phyloP scores from a whole-genome alignment of 1,140 invertebrate genomes.

The Drosophila cardini region DNA sequence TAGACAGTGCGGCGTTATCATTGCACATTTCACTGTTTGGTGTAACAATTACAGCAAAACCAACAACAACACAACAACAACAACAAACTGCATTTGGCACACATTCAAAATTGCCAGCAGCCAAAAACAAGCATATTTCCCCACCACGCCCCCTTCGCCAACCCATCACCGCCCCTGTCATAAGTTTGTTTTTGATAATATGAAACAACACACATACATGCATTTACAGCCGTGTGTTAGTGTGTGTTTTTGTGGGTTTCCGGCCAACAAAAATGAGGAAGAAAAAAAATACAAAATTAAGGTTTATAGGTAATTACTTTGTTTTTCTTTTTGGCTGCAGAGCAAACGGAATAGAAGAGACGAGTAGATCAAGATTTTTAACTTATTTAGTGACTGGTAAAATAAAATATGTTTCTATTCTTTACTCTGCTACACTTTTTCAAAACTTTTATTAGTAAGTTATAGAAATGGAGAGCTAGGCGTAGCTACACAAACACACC shows the following conservation, averaged over 20 bases:
- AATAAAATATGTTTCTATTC: too few species aligned
- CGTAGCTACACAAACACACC: too few species aligned
- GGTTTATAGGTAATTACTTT: conserved; percentile 56
- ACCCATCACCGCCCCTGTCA: conserved; percentile 26
- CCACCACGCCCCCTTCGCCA: background rate
- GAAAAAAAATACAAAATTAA: conserved; percentile 52
- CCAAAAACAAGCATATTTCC: conserved; percentile 66
- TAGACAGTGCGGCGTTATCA: conserved; percentile 74
- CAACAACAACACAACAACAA: conserved; percentile 60
- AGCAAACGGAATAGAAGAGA: background rate
- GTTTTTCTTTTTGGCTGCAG: conserved; percentile 18
- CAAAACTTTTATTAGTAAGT: too few species aligned
- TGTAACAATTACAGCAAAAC: conserved; percentile 80
- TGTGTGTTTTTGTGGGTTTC: conserved; percentile 17
- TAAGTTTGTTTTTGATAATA: conserved; percentile 75
- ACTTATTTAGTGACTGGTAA: too few species aligned
- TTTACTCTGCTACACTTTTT: too few species aligned
- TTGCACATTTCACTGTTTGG: conserved; percentile 78
- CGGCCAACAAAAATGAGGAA: conserved; percentile 24
- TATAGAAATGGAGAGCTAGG: too few species aligned
- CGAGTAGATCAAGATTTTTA: too few species aligned
- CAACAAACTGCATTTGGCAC: conserved; percentile 64
- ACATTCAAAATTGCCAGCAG: conserved; percentile 78
- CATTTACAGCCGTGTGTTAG: conserved; percentile 18
- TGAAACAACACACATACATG: conserved; percentile 64